Evolutionary conservation across 2,888 invertebrate genomes (phyloP).

Genomic region (Ethmia dodecea): DNA sequence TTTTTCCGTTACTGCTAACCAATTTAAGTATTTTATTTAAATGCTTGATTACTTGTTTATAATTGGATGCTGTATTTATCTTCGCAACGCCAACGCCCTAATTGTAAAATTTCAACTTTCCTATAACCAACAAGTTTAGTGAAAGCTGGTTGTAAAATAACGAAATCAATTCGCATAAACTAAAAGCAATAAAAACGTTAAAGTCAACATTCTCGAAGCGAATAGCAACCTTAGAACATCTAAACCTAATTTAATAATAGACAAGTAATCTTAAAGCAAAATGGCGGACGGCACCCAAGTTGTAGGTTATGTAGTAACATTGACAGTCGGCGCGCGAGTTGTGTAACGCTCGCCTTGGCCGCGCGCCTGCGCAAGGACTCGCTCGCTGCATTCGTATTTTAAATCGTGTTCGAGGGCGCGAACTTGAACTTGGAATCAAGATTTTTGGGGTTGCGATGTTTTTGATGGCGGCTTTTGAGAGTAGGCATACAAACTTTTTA

Average conservation of each 20-base stretch:
- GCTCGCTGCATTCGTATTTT: constrained; percentile 26
- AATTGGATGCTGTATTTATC: too few species aligned
- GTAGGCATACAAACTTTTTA: too few species aligned
- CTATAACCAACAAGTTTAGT: too few species aligned
- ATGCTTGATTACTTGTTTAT: too few species aligned
- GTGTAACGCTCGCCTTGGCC: constrained; percentile 57
- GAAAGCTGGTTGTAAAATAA: too few species aligned
- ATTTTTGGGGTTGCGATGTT: too few species aligned
- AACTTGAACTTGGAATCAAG: constrained; percentile 45
- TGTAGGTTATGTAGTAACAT: constrained; percentile 66
- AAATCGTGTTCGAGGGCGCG: constrained; percentile 40
- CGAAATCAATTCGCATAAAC: too few species aligned
- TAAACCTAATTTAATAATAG: background rate
- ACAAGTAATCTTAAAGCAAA: constrained; percentile 38
- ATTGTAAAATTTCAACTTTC: too few species aligned
- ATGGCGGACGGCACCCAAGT: constrained; percentile 32
- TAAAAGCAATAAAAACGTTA: background rate
- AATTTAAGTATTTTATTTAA: too few species aligned
- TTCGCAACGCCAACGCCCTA: too few species aligned
- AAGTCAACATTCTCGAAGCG: background rate
- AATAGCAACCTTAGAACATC: background rate
- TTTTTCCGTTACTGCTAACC: too few species aligned
- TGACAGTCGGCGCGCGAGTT: constrained; percentile 54
- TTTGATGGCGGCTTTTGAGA: too few species aligned
- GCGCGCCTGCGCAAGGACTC: constrained; percentile 55